Base-by-base conservation (phyloP, 2,113 vertebrate species). In the Pycnonotus jocosus region DNA sequence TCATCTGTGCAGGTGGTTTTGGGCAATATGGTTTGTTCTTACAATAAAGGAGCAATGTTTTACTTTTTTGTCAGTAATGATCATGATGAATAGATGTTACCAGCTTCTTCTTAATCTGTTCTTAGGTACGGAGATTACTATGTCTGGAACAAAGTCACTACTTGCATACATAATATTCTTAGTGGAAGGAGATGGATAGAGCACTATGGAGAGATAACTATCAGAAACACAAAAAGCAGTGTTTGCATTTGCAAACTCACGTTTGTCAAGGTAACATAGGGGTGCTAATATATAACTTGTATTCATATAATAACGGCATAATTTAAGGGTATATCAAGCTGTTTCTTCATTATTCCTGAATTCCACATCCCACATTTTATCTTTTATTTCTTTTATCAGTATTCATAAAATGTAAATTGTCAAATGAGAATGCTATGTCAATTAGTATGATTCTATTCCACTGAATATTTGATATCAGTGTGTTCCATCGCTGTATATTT, bases 91-190 rank as follows among this genome's bases (percentile, higher is more conserved):
- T 79, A 7, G 42, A 61, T 79, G 21, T 86, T 90, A 53, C 47
- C 54, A 85, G 65, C 50, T 70, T 35, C 60, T 57, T 96, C 72
- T 81, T 98, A 97, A 97, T 90, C 44, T 97, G 15, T 91, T 88
- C 60, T 69, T 80, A 99, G 99, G 97, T 99, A 99, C 44, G 99
- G 99, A 91, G 99, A 99, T 97, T 99, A 98, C 95, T 99, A 99
- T 44, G 99, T 99, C 92, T 99, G 99, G 99, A 99, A 99, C 97
- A 99, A 99, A 98, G 99, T 99, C 97, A 99, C 99, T 88, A 99
- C 99, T 11, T 99, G 99, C 58, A 99, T 99, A 88, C 99, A 99
- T 98, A 99, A 99, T 98, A 99, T 99, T 95, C 99, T 99, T 76
- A 99, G 99, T 72, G 99, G 99, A 61, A 98, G 99, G 53, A 98